Evolutionary conservation across 1,140 invertebrate genomes (phyloP).

Genomic region (Drosophila bocqueti): DNA sequence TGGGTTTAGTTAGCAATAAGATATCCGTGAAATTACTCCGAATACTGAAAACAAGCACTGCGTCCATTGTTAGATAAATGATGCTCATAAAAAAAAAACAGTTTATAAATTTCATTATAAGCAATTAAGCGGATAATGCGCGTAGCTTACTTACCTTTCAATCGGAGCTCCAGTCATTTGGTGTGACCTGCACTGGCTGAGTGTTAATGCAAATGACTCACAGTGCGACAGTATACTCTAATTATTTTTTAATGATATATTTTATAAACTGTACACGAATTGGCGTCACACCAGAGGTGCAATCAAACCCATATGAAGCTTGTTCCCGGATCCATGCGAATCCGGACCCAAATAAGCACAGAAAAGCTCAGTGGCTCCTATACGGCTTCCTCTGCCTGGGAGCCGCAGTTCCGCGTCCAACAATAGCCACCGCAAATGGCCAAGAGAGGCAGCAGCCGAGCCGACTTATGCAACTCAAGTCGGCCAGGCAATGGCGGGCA

Average conservation of each 20-base stretch:
- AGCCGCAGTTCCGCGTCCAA: constrained; percentile 43
- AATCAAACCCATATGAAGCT: constrained; percentile 4
- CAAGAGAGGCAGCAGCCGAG: constrained; percentile 12
- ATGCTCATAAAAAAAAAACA: not conserved
- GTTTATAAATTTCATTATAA: constrained; percentile 1
- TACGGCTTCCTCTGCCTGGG: constrained; percentile 17
- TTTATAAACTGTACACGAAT: constrained; percentile 2
- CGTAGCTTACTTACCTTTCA: not conserved
- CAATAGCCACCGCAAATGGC: constrained; percentile 37
- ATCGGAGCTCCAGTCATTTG: not conserved
- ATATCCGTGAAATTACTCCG: not conserved
- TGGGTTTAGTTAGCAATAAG: not conserved
- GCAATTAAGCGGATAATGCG: constrained; percentile 2
- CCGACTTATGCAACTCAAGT: constrained; percentile 58
- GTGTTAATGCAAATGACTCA: constrained; percentile 2
- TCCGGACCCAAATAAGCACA: constrained; percentile 3
- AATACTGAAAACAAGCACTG: not conserved
- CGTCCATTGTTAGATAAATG: not conserved
- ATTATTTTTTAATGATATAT: constrained; percentile 15
- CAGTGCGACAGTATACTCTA: constrained; percentile 5
- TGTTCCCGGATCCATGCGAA: constrained; percentile 11
- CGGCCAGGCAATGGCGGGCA: constrained; percentile 45
- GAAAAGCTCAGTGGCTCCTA: constrained; percentile 16
- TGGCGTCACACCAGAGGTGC: constrained; percentile 11
- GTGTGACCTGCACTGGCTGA: constrained; percentile 1